Evolutionary conservation across 2,797 vertebrate species (phyloP).

Genomic region (Paedocypris micromegethes): DNA sequence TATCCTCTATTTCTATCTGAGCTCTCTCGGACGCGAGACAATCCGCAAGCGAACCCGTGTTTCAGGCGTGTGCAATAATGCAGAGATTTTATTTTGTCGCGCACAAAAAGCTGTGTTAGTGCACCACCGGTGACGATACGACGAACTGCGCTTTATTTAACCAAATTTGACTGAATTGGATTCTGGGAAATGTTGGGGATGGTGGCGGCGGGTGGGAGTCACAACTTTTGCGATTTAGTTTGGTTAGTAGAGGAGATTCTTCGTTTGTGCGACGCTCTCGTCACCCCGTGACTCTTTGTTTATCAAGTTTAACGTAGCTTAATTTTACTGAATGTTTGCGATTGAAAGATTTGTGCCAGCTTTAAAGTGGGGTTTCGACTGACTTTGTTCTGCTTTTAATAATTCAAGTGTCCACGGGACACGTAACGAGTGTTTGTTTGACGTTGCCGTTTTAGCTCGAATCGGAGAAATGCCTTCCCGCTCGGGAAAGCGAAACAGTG

Average conservation of each 20-base stretch:
- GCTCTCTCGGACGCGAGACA: slow-evolving; percentile 67
- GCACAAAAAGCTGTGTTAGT: slow-evolving; percentile 3
- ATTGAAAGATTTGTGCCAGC: slow-evolving; percentile 55
- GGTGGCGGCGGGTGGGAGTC: background rate
- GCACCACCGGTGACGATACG: background rate
- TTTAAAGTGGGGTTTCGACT: slow-evolving; percentile 54
- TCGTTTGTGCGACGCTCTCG: background rate
- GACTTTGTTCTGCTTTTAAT: slow-evolving; percentile 58
- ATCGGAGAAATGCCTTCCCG: background rate
- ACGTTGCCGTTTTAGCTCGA: background rate
- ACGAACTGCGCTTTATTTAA: background rate
- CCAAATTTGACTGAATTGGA: background rate
- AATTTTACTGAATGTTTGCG: slow-evolving; percentile 62
- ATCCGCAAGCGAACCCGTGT: slow-evolving; percentile 53
- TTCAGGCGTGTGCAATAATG: slow-evolving; percentile 31
- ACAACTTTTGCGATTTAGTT: background rate
- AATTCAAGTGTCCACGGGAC: slow-evolving; percentile 43
- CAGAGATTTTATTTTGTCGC: slow-evolving; percentile 4
- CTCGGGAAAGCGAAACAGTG: background rate
- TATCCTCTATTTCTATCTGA: slow-evolving; percentile 20
- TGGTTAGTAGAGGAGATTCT: background rate
- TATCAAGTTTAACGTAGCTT: slow-evolving; percentile 54
- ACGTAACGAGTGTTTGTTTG: slow-evolving; percentile 1
- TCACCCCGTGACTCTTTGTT: slow-evolving; percentile 25
- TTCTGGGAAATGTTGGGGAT: no score